Evolutionary conservation across 2,797 vertebrate species (phyloP), one percentile per base, ranked within the genome.

Genomic region (Vespertilio murinus): DNA sequence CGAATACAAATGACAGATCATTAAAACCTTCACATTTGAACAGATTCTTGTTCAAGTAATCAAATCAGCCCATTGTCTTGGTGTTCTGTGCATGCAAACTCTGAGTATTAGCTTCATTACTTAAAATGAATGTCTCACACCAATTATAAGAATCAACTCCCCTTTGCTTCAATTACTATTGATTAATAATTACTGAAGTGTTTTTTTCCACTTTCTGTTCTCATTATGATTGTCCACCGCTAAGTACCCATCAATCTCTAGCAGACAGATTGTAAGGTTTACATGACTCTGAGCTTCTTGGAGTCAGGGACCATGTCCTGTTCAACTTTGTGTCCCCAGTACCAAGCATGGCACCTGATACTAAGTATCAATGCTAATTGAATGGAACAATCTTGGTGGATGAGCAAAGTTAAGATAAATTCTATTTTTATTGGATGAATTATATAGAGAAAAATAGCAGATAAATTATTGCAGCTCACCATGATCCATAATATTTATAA

Each of bases 151-250:
- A 82, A 74, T 69, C 75, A 71, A 70, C 20, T 64, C 23, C 8
- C 64, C 33, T 75, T 61, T 75, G 47, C 9, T 25, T 11, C 10
- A 65, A 23, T 82, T 81, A 69, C 28, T 70, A 22, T 82, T 30
- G 56, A 84, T 80, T 82, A 91, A 59, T 70, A 70, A 65, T 70
- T 67, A 87, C 13, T 22, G 47, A 17, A 35, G 49, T 0, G 22
- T 47, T n/a, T 59, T n/a, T 96, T 92, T 85, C 33, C 8, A n/a
- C 20, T 65, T 35, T 90, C 38, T 84, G 47, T 91, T 79, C 59
- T 90, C 33, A 47, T 71, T 49, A n/a, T 23, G 30, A 69, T 33
- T 67, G 8, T 59, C 23, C 25, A n/a, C 8, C 40, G 11, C 52
- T 83, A 75, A 82, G 18, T 49, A 42, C 13, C 30, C 40, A 67